Conservation (phyloP, 2,113 vertebrate genomes). For the Channa argus region DNA sequence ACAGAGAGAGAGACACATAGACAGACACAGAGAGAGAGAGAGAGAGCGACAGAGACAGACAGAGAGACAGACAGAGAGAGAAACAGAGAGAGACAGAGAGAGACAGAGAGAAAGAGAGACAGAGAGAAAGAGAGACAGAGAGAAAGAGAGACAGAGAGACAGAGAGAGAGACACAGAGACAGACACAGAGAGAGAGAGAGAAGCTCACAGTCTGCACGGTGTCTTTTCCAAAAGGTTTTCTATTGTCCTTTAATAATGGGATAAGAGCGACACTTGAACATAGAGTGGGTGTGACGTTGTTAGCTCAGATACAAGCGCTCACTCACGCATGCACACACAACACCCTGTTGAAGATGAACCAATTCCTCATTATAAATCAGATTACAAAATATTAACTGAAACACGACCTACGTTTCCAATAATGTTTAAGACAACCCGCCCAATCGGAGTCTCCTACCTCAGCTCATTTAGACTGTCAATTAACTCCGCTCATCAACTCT, state of each 20-base stretch:
- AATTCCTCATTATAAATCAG: constrained; percentile 23
- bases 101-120: no score
- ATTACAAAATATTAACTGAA: constrained; percentile 50
- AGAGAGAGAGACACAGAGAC: no score
- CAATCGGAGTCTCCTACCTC: constrained; percentile 48
- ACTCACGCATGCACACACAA: constrained; percentile 1
- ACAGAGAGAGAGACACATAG: no score
- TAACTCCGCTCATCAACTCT: constrained; percentile 68
- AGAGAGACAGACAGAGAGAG: no score
- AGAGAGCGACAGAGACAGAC: no score
- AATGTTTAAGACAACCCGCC: constrained; percentile 36
- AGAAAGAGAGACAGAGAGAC: no score
- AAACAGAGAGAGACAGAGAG: no score
- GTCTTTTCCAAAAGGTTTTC: constrained; percentile 55
- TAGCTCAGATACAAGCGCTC: neutral
- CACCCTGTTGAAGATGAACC: neutral
- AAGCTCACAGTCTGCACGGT: constrained; percentile 44
- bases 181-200: constrained; percentile 10
- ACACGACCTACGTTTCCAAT: constrained; percentile 32
- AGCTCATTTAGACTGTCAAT: constrained; percentile 71
- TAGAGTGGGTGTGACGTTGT: constrained; percentile 23
- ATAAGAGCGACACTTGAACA: constrained; percentile 38
- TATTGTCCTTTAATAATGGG: constrained; percentile 58
- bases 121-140: no score
- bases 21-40: no score